phyloP scores from a whole-genome alignment of 2,888 invertebrate species.

The Sesia apiformis region DNA sequence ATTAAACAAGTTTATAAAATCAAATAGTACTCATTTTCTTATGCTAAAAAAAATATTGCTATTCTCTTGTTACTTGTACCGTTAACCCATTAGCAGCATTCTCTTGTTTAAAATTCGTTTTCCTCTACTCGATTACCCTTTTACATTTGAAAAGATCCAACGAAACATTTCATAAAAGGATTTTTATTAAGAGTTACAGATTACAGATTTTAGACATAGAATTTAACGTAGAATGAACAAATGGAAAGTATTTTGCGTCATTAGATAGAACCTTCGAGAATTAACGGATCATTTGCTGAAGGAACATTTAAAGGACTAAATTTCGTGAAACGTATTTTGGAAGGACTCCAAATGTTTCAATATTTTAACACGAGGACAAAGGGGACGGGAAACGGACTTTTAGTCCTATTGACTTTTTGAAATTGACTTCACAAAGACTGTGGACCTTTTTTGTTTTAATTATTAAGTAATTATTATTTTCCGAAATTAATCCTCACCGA shows the following conservation, averaged over 20 bases:
- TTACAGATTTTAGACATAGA: too few species aligned
- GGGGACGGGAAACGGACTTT: background rate
- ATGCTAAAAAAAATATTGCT: background rate
- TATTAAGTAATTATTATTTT: background rate
- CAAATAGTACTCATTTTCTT: too few species aligned
- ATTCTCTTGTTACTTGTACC: background rate
- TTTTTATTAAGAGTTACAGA: too few species aligned
- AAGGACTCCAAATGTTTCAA: background rate
- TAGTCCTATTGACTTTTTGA: background rate
- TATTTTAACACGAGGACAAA: background rate
- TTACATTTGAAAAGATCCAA: constrained; percentile 15
- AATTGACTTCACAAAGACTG: background rate
- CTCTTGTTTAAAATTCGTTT: constrained; percentile 27
- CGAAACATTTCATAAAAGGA: background rate
- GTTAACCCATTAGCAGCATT: constrained; percentile 3
- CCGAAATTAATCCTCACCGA: too few species aligned
- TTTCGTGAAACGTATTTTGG: background rate
- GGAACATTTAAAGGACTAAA: too few species aligned
- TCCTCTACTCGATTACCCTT: constrained; percentile 17
- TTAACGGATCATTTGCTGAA: too few species aligned
- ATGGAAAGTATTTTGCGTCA: too few species aligned
- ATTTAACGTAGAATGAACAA: too few species aligned
- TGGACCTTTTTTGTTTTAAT: background rate
- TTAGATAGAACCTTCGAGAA: too few species aligned
- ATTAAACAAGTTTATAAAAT: too few species aligned